These are phyloP conservation scores for Sthenelais limicola DNA, from an alignment of 2,888 invertebrate species.

Conservation along the genomic window DNA sequence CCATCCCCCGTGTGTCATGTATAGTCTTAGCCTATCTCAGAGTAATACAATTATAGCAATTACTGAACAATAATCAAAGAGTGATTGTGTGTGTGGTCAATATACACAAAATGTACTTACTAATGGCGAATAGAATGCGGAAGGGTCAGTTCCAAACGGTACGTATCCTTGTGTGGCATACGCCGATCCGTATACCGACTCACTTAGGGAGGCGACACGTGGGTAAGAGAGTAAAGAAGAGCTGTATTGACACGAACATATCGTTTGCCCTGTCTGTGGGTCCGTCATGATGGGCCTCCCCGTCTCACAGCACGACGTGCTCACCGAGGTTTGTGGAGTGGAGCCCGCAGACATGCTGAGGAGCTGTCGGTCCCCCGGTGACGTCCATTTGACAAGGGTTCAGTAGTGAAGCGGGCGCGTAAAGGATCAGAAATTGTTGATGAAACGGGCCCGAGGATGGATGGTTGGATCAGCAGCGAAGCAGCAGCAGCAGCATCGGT, in stretches of 20 bases:
- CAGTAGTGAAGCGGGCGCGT: too few relatives aligned
- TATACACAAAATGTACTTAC: too few relatives aligned
- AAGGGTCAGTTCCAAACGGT: slow-evolving; percentile 77
- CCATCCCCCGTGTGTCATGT: too few relatives aligned
- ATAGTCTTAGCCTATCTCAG: too few relatives aligned
- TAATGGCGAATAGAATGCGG: slow-evolving; percentile 95
- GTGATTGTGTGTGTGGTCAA: too few relatives aligned
- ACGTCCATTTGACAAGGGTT: too few relatives aligned
- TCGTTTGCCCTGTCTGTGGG: slow-evolving; percentile 67
- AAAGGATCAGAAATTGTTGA: neutral
- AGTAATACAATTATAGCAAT: too few relatives aligned
- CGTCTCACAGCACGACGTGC: slow-evolving; percentile 40
- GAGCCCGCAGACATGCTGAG: slow-evolving; percentile 32
- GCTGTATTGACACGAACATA: slow-evolving; percentile 80
- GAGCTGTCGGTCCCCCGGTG: too few relatives aligned
- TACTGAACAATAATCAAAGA: too few relatives aligned
- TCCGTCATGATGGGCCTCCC: slow-evolving; percentile 59
- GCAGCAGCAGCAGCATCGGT: too few relatives aligned
- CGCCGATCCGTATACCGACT: slow-evolving; percentile 66
- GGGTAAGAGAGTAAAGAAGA: slow-evolving; percentile 82
- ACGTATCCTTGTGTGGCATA: slow-evolving; percentile 67
- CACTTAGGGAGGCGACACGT: slow-evolving; percentile 78
- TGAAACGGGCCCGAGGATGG: too few relatives aligned
- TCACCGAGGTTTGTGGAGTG: neutral
- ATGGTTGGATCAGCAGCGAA: too few relatives aligned